A percentile compares a stretch with the other conserved stretches of the same genome.
These are phyloP conservation scores for Stichodactyla helianthus DNA, from an alignment of 64 coral and sea anemone species.

Conservation along the genomic window DNA sequence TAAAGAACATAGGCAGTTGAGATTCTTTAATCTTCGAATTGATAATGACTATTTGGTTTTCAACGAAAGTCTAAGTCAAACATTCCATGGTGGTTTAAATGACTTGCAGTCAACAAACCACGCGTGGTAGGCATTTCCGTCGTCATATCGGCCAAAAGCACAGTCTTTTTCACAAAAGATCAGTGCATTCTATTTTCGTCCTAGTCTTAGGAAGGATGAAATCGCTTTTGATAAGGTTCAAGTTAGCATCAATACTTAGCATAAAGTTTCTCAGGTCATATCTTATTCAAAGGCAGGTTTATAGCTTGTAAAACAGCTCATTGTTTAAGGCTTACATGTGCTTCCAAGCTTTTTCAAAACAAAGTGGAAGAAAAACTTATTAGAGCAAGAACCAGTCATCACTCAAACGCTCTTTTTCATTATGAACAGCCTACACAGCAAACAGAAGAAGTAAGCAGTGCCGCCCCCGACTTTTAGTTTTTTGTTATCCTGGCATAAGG, in stretches of 20 bases:
- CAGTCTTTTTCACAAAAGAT: not conserved
- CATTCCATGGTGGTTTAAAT: not conserved
- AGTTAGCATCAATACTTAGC: slow-evolving; percentile 10
- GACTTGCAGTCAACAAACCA: slow-evolving; percentile 43
- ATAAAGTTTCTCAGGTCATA: too few relatives aligned
- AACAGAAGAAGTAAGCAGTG: not conserved
- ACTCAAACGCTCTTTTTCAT: slow-evolving; percentile 1
- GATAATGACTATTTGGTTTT: slow-evolving; percentile 20
- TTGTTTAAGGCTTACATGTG: not conserved
- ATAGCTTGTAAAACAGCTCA: not conserved
- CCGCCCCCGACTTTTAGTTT: too few relatives aligned
- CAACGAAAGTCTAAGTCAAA: slow-evolving; percentile 47
- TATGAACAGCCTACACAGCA: not conserved
- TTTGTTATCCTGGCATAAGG: too few relatives aligned
- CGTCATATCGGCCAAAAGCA: slow-evolving; percentile 6
- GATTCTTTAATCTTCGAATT: too few relatives aligned
- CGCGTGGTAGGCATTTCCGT: slow-evolving; percentile 39
- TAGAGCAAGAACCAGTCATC: slow-evolving; percentile 16
- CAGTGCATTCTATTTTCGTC: not conserved
- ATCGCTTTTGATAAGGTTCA: not conserved
- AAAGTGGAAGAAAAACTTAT: slow-evolving; percentile 25
- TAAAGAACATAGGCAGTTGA: not conserved
- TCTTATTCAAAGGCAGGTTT: slow-evolving; percentile 4
- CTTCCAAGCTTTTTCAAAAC: slow-evolving; percentile 12
- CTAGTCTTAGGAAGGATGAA: not conserved